A percentile compares a stretch with the other conserved stretches of the same genome.
phyloP scores from a whole-genome alignment of 2,113 vertebrate genomes.

The Atherinomorus stipes region DNA sequence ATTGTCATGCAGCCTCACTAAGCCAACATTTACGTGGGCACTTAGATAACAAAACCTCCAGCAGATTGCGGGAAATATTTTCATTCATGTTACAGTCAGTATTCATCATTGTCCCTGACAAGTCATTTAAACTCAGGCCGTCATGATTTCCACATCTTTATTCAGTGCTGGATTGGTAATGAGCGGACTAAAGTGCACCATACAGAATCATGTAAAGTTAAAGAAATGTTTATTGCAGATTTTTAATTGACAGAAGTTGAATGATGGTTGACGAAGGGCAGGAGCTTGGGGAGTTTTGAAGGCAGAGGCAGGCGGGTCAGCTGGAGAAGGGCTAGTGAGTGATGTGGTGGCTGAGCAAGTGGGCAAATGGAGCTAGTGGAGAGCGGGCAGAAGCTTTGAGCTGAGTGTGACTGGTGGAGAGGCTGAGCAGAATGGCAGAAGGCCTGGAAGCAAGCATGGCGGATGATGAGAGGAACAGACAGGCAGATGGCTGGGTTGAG shows the following conservation, averaged over 20 bases:
- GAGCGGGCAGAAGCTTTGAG: neutral
- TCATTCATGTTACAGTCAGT: no score
- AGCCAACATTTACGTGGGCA: no score
- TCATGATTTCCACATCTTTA: no score
- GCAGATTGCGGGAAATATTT: no score
- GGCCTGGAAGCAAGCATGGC: neutral
- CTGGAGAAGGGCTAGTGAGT: neutral
- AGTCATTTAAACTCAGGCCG: no score
- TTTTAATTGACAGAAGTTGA: neutral
- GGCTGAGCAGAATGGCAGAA: conserved; percentile 2
- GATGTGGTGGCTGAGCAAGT: neutral
- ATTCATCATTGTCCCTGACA: no score
- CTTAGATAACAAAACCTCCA: no score
- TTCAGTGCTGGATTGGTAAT: no score
- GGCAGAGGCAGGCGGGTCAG: neutral
- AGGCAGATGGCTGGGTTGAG: neutral
- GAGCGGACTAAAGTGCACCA: no score
- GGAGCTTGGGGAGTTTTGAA: conserved; percentile 5
- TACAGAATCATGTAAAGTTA: no score
- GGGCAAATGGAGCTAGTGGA: neutral
- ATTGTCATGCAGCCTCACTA: no score
- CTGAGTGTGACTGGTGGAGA: neutral
- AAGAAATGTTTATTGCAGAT: no score
- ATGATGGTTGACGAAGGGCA: neutral
- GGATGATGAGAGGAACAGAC: neutral